These are phyloP conservation scores for Abramis brama DNA, from an alignment of 2,113 vertebrate species.

Conservation along the genomic window DNA sequence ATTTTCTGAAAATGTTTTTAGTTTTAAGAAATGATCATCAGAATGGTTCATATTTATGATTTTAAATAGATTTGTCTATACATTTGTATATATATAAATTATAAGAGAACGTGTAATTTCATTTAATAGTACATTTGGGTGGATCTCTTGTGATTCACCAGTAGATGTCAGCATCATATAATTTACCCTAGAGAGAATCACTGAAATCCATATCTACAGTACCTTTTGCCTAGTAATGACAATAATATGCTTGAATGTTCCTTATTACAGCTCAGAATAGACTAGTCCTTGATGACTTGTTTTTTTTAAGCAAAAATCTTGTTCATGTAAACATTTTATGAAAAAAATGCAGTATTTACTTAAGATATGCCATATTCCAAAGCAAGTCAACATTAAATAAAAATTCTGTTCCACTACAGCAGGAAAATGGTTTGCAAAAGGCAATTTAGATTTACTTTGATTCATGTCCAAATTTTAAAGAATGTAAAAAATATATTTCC, in stretches of 20 bases:
- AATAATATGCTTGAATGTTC: not conserved
- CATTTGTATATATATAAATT: not conserved
- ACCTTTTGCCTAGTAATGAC: not conserved
- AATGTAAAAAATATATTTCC: not conserved
- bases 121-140: not conserved
- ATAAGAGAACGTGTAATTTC: not conserved
- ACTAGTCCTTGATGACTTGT: not conserved
- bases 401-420: not conserved
- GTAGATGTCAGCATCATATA: constrained; percentile 26
- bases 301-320: no score
- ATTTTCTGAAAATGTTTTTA: not conserved
- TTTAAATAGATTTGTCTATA: not conserved
- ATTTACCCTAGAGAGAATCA: not conserved
- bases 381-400: not conserved
- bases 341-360: not conserved
- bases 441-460: not conserved
- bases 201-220: not conserved
- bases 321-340: no score
- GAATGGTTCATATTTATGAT: not conserved
- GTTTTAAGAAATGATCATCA: not conserved
- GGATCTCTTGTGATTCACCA: not conserved
- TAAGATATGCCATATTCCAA: not conserved
- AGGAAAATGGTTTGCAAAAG: not conserved
- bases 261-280: not conserved
- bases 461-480: no score